Percentiles rank a stretch among this genome's conserved stretches.
These are phyloP conservation scores for Ptychoptera albimana DNA, from an alignment of 2,888 invertebrate species.

Conservation along the genomic window DNA sequence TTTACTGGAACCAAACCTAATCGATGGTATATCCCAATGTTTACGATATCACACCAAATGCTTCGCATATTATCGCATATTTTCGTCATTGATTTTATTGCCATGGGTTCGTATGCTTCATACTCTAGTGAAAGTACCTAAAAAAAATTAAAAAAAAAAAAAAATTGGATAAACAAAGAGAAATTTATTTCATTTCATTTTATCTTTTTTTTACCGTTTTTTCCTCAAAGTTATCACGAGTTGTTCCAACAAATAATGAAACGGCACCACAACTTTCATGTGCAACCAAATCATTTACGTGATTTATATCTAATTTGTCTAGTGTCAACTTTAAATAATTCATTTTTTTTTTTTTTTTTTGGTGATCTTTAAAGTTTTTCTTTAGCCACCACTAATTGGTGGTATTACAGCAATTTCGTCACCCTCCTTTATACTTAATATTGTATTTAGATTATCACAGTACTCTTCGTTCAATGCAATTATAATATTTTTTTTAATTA, in stretches of 20 bases:
- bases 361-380: slow-evolving; percentile 1
- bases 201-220: slow-evolving; percentile 40
- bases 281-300: slow-evolving; percentile 46
- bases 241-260: slow-evolving; percentile 79
- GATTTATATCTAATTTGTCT: slow-evolving; percentile 49
- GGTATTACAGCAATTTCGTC: slow-evolving; percentile 88
- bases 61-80: slow-evolving; percentile 58
- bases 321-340: slow-evolving; percentile 52
- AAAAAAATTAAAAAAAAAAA: slow-evolving; percentile 7
- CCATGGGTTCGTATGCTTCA: slow-evolving; percentile 90
- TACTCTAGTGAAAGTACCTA: slow-evolving; percentile 80
- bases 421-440: slow-evolving; percentile 41
- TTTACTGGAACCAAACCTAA: slow-evolving; percentile 67
- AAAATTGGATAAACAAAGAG: neutral
- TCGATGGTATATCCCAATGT: slow-evolving; percentile 77
- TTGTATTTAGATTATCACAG: slow-evolving; percentile 35
- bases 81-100: slow-evolving; percentile 59
- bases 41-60: slow-evolving; percentile 57
- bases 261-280: slow-evolving; percentile 72
- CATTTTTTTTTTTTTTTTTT: slow-evolving; percentile 30
- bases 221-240: slow-evolving; percentile 67
- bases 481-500: slow-evolving; percentile 53
- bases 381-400: slow-evolving; percentile 81
- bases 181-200: neutral
- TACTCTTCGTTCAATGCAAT: slow-evolving; percentile 76